A percentile compares a stretch with the other conserved stretches of the same genome.
Conservation (phyloP, 2,888 invertebrate genomes). For the Aromia moschata region DNA sequence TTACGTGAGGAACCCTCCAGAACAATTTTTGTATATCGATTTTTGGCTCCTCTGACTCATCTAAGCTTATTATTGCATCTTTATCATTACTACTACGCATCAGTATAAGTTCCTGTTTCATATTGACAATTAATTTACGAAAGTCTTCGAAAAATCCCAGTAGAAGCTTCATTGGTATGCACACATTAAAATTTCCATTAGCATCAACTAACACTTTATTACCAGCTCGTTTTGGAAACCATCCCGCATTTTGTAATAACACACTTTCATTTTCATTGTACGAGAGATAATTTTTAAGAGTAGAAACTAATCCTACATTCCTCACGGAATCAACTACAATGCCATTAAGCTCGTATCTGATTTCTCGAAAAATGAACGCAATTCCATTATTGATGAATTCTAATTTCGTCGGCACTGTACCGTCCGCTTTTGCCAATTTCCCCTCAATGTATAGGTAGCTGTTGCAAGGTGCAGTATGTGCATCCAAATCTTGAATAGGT, state of each 20-base stretch:
- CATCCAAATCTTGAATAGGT: slow-evolving; percentile 49
- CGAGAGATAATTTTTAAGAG: slow-evolving; percentile 20
- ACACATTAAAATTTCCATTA: slow-evolving; percentile 22
- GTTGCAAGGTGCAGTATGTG: slow-evolving; percentile 47
- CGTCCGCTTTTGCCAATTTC: slow-evolving; percentile 26
- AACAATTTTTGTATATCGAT: slow-evolving; percentile 26
- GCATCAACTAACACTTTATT: slow-evolving; percentile 15
- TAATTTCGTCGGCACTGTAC: slow-evolving; percentile 17
- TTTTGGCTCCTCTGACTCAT: slow-evolving; percentile 26
- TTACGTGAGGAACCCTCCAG: slow-evolving; percentile 35
- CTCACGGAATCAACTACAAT: slow-evolving; percentile 15
- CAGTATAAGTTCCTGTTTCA: slow-evolving; percentile 2
- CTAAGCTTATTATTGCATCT: not conserved
- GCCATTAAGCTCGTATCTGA: slow-evolving; percentile 41
- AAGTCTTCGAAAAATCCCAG: slow-evolving; percentile 13
- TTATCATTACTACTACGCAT: slow-evolving; percentile 7
- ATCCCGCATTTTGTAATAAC: slow-evolving; percentile 22
- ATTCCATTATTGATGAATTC: slow-evolving; percentile 35
- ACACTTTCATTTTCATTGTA: slow-evolving; percentile 7
- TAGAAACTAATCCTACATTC: slow-evolving; percentile 20
- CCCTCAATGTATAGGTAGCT: slow-evolving; percentile 43
- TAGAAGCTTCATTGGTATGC: slow-evolving; percentile 4
- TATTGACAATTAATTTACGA: slow-evolving; percentile 8
- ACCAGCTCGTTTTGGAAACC: slow-evolving; percentile 21
- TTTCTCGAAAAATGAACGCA: slow-evolving; percentile 32